These are phyloP conservation scores for Lepus europaeus DNA, from an alignment of 2,113 vertebrate species.

Conservation along the genomic window DNA sequence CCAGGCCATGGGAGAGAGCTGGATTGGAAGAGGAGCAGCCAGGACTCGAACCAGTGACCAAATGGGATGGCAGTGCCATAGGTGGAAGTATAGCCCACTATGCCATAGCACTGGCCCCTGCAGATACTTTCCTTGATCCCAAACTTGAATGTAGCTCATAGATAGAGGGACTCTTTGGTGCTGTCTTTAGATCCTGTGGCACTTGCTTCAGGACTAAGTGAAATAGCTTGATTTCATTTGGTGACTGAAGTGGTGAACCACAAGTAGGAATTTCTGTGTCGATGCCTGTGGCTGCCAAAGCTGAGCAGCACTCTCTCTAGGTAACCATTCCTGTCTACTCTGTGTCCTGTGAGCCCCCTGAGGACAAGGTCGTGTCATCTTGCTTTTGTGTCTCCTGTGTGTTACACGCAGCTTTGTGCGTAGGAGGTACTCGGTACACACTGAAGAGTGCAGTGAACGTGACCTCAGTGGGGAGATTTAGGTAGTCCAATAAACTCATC, in stretches of 20 bases:
- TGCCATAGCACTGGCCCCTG: no score
- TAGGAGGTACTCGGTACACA: neutral
- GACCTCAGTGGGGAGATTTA: neutral
- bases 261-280: neutral
- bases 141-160: neutral
- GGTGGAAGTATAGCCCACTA: no score
- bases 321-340: neutral
- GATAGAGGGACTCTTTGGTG: neutral
- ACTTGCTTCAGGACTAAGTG: neutral
- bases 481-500: neutral
- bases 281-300: neutral
- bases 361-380: neutral
- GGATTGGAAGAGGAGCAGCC: no score
- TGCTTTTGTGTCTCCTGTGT: neutral
- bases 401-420: neutral
- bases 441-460: neutral
- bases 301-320: neutral
- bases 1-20: no score
- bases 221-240: neutral
- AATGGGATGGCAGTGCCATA: no score
- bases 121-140: no score
- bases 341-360: neutral
- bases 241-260: neutral
- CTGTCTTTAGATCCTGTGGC: neutral
- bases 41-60: no score